Base-by-base conservation (phyloP, 2,797 vertebrate species). In the Notolabrus celidotus region DNA sequence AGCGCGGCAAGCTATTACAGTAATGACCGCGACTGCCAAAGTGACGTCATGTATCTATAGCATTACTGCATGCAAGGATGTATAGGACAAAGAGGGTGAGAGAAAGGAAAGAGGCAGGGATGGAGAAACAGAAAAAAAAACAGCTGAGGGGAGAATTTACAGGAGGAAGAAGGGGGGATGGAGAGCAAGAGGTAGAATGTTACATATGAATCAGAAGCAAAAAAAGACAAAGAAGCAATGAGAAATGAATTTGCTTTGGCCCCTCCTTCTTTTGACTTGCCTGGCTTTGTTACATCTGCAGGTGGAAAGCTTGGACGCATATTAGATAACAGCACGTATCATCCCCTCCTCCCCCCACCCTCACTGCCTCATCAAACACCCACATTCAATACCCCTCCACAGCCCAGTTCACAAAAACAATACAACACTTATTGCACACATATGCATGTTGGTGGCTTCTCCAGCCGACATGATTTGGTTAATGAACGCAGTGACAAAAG, bases 11-110 rank as follows among this genome's bases (percentile, higher is more conserved):
- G 79, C 83, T 86, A 81, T 89, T 89, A 90, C 89, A 77, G 86
- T 88, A 89, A 91, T 88, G 87, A 86, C 64, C 67, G 82, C 80
- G 88, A 87, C 69, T 36, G 36, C 53, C 54, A 20, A 69, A 77
- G 55, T 91, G 90, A 92, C 80, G 74, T 92, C 86, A 91, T 84
- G 69, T 17, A 82, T 88, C 83, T 87, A 88, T 85, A 87, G 78
- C 80, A 72, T 86, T 82, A 84, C 68, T 42, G 60, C 71, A 63
- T 43, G 41, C 42, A 54, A 39, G 42, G 67, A 90, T 79, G 78
- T 89, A 90, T 79, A 39, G 86, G 80, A 92, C 89, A 91, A 92
- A 90, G 87, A 74, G 67, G 31, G 39, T 4, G 54, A 20, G 61
- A 70, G 67, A 42, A 54, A 69, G 53, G 60, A 43, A 45, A 45